Conservation (phyloP, 30 jellyfish, hydroid and myxozoan genomes). For the Chironex yamaguchii region DNA sequence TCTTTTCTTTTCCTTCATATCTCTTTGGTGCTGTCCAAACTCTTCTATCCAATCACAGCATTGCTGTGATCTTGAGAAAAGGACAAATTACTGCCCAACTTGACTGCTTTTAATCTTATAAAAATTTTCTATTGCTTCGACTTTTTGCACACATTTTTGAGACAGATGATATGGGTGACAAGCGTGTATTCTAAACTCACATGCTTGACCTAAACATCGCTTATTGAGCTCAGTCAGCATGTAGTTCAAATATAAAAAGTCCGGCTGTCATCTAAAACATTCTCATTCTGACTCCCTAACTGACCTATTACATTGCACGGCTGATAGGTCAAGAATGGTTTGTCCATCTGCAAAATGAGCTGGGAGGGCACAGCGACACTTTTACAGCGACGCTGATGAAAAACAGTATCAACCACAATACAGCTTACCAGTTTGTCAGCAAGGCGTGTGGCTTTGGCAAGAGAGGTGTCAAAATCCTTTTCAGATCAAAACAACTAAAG, state of each 20-base stretch:
- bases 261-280: constrained; percentile 41
- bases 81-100: constrained; percentile 54
- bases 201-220: constrained; percentile 47
- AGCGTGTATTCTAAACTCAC: constrained; percentile 23
- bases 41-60: constrained; percentile 50
- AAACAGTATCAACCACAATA: neutral
- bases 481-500: neutral
- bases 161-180: constrained; percentile 16
- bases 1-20: constrained; percentile 31
- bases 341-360: constrained; percentile 34
- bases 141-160: constrained; percentile 1
- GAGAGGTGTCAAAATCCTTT: too few relatives aligned
- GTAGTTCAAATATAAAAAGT: constrained; percentile 2
- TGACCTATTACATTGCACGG: constrained; percentile 28
- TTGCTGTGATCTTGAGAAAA: constrained; percentile 16
- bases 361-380: constrained; percentile 10
- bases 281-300: constrained; percentile 42
- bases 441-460: constrained; percentile 6
- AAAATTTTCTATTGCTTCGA: neutral
- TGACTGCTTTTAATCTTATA: constrained; percentile 15
- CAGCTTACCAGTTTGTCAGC: constrained; percentile 17
- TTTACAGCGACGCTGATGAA: too few relatives aligned
- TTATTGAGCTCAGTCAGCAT: constrained; percentile 36
- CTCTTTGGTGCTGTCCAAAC: too few relatives aligned
- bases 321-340: constrained; percentile 26